Conservation (phyloP, 2,113 vertebrate genomes). For the Eulemur rufifrons region DNA sequence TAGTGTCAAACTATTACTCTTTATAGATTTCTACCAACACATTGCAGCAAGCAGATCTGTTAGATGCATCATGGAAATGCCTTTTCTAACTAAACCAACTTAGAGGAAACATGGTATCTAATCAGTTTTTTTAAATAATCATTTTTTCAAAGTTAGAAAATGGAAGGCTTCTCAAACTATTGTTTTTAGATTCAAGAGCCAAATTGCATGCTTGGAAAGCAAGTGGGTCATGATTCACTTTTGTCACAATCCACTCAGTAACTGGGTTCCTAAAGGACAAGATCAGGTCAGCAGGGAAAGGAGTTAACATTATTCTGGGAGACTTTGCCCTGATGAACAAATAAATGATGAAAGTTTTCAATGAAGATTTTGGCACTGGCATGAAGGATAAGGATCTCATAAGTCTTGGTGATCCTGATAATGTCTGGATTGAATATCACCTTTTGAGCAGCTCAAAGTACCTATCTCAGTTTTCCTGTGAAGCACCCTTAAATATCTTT, state of each 20-base stretch:
- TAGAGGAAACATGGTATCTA: background rate
- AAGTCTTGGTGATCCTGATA: background rate
- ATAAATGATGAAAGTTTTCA: background rate
- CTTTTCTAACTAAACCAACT: conserved; percentile 37
- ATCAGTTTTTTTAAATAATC: background rate
- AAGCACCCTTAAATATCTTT: background rate
- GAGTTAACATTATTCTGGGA: background rate
- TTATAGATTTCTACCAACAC: conserved; percentile 50
- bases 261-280: background rate
- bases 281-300: background rate
- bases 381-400: background rate
- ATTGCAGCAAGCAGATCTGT: background rate
- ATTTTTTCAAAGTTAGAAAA: background rate
- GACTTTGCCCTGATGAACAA: background rate
- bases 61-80: background rate
- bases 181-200: background rate
- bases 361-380: background rate
- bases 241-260: background rate
- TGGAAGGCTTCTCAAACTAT: background rate
- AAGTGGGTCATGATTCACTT: background rate
- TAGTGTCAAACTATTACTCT: background rate
- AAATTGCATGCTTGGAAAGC: background rate
- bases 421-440: background rate
- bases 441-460: background rate
- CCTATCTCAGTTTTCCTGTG: background rate